phyloP scores from a whole-genome alignment of 2,888 invertebrate genomes.

The Lasioglossum leucozonium region DNA sequence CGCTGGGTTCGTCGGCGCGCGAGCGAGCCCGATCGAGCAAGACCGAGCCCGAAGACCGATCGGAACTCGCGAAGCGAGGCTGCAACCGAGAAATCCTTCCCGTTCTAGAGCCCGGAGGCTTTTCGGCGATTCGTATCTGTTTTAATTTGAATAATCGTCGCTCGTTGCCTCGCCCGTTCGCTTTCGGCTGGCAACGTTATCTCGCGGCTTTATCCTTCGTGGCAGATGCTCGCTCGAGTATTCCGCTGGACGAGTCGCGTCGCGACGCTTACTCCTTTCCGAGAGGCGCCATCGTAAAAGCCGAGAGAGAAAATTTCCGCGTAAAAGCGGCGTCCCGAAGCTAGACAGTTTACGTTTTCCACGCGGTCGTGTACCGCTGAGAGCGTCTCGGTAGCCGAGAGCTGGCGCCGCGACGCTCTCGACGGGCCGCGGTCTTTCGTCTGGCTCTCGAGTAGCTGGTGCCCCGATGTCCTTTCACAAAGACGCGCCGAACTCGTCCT shows the following conservation, averaged over 20 bases:
- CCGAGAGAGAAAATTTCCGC: neutral
- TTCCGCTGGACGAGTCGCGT: neutral
- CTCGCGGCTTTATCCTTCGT: conserved; percentile 37
- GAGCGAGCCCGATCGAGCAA: neutral
- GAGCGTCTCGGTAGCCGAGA: neutral
- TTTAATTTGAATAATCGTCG: conserved; percentile 51
- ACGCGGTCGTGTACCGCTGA: conserved; percentile 35
- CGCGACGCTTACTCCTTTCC: neutral
- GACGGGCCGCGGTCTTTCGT: conserved; percentile 27
- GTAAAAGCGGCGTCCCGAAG: no score
- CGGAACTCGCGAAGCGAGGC: conserved; percentile 26
- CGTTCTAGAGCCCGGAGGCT: conserved; percentile 5
- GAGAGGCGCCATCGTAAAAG: neutral
- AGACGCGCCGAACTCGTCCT: conserved; percentile 36
- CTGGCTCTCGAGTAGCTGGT: conserved; percentile 48
- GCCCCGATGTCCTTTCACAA: conserved; percentile 51
- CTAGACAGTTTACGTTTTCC: conserved; percentile 59
- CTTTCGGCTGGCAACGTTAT: conserved; percentile 25
- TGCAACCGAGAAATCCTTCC: conserved; percentile 22
- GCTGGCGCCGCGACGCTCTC: conserved; percentile 69
- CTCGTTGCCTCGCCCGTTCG: conserved; percentile 10
- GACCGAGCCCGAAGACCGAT: conserved; percentile 28
- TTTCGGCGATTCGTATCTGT: conserved; percentile 38
- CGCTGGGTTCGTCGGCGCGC: conserved; percentile 18
- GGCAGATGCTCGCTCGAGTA: conserved; percentile 30